A percentile compares a stretch with the other conserved stretches of the same genome.
phyloP scores from a whole-genome alignment of 2,888 invertebrate genomes.

The Aproaerema taeniolella region DNA sequence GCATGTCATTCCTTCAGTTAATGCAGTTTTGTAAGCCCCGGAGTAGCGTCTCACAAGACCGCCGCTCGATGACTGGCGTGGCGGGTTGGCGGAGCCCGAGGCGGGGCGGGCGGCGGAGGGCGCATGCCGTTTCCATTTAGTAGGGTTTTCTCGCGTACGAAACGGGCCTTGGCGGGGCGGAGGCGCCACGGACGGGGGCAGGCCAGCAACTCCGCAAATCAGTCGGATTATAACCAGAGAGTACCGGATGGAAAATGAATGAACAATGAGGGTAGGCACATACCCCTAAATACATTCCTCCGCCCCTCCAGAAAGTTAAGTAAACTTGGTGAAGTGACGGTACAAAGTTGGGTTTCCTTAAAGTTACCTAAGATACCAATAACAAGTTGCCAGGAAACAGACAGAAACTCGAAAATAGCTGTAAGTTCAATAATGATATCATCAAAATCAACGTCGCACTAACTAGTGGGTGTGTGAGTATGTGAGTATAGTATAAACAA shows the following conservation, averaged over 20 bases:
- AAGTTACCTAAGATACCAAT: no score
- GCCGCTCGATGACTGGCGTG: conserved; percentile 70
- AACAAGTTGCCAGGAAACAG: no score
- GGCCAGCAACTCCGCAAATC: conserved; percentile 29
- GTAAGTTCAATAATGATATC: neutral
- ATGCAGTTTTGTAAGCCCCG: conserved; percentile 25
- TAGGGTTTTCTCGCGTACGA: conserved; percentile 24
- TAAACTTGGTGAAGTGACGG: neutral
- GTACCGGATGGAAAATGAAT: conserved; percentile 30
- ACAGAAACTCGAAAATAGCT: no score
- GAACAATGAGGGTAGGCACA: conserved; percentile 26
- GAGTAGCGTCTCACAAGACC: conserved; percentile 36
- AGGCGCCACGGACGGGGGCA: conserved; percentile 27
- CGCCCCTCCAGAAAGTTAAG: neutral
- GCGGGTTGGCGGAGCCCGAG: conserved; percentile 30
- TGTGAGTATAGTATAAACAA: no score
- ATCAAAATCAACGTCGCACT: no score
- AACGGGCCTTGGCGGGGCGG: conserved; percentile 25
- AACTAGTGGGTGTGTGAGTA: no score
- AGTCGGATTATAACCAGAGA: conserved; percentile 30
- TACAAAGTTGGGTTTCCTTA: neutral
- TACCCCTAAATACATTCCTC: neutral
- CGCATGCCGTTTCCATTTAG: conserved; percentile 37
- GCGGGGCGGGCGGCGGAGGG: conserved; percentile 21
- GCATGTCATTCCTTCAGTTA: conserved; percentile 56